Conservation (phyloP, 92 coral and sea anemone species). For the Pocillopora grandis region DNA sequence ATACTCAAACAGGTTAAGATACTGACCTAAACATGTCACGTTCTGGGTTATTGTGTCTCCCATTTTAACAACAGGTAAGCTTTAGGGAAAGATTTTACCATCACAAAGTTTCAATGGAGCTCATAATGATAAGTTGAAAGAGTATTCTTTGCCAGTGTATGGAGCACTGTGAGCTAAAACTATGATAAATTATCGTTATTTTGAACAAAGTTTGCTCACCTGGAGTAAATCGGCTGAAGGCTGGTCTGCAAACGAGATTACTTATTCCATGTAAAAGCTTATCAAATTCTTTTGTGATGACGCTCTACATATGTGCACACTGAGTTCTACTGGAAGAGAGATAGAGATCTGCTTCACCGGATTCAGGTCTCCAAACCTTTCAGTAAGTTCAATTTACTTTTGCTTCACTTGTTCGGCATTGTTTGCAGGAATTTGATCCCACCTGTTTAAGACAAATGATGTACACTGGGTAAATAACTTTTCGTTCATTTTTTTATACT, state of each 20-base stretch:
- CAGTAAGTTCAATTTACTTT: not conserved
- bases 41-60: too few species aligned
- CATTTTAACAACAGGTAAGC: too few species aligned
- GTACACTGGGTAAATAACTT: not conserved
- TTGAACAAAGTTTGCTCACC: not conserved
- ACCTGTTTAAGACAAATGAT: constrained; percentile 26
- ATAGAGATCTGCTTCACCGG: not conserved
- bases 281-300: constrained; percentile 1
- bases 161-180: too few species aligned
- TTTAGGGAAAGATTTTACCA: too few species aligned
- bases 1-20: too few species aligned
- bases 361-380: not conserved
- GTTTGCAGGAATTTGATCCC: constrained; percentile 3
- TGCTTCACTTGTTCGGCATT: constrained; percentile 3
- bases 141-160: too few species aligned
- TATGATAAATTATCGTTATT: too few species aligned
- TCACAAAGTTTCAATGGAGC: too few species aligned
- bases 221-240: not conserved
- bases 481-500: not conserved
- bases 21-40: too few species aligned
- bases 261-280: not conserved
- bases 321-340: constrained; percentile 2
- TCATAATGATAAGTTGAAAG: too few species aligned
- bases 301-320: not conserved
- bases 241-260: not conserved